Evolutionary conservation across 2,113 vertebrate species (phyloP).

Genomic region (Myocastor coypus): DNA sequence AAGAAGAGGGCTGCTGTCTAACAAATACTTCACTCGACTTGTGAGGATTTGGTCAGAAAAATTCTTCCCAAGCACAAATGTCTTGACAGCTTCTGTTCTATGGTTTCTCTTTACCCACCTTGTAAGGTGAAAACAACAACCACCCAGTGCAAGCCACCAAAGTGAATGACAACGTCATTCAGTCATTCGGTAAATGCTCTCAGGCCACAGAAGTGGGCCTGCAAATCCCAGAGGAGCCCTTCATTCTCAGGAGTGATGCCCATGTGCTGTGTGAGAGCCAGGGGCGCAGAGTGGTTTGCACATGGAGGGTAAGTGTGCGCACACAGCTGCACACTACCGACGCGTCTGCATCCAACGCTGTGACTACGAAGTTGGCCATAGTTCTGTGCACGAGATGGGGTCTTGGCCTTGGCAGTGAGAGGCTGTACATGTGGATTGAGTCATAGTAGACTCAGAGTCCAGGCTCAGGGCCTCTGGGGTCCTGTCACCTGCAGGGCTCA

Average conservation of each 20-base stretch:
- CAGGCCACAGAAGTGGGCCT: background rate
- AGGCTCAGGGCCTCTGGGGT: background rate
- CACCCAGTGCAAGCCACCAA: background rate
- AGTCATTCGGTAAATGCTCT: background rate
- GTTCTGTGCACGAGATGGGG: background rate
- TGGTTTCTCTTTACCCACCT: background rate
- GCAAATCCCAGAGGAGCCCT: too few species aligned
- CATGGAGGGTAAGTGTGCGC: too few species aligned
- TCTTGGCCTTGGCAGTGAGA: slow-evolving; percentile 26
- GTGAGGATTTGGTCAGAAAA: background rate
- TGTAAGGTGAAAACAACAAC: background rate
- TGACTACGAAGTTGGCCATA: background rate
- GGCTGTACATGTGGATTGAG: background rate
- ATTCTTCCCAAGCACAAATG: background rate
- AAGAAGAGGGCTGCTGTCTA: background rate
- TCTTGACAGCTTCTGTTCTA: background rate
- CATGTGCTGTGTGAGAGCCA: background rate
- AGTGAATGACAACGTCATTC: background rate
- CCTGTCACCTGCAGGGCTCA: slow-evolving; percentile 74
- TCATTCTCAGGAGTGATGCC: background rate
- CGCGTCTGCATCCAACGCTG: background rate
- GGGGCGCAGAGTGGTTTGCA: background rate
- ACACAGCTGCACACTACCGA: too few species aligned
- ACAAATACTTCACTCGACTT: background rate
- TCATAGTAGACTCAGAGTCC: background rate